Evolutionary conservation across 2,113 vertebrate species (phyloP).

Genomic region (Setophaga coronata): DNA sequence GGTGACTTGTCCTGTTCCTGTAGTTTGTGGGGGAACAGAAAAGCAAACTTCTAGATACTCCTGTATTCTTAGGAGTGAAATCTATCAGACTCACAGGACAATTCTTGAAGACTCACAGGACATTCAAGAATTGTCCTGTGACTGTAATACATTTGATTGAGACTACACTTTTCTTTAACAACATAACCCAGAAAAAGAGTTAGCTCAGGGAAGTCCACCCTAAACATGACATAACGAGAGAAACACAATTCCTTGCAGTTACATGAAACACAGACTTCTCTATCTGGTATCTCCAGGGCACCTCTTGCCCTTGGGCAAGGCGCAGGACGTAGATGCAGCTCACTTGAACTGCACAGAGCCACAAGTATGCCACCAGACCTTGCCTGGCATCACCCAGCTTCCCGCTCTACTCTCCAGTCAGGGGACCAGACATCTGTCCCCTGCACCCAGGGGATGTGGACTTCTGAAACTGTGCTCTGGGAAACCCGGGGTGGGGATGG

Average conservation of each 20-base stretch:
- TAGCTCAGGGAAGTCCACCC: not conserved
- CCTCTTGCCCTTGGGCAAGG: rapidly evolving
- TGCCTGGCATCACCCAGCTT: not conserved
- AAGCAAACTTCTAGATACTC: not conserved
- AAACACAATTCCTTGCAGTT: not conserved
- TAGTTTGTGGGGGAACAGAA: not conserved
- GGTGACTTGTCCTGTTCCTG: not conserved
- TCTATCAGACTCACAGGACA: not conserved
- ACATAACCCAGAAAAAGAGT: not conserved
- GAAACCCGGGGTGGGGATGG: not conserved
- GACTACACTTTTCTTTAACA: not conserved
- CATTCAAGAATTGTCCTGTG: not conserved
- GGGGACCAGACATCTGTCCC: not conserved
- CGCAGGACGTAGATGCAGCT: rapidly evolving
- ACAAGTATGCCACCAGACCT: not conserved
- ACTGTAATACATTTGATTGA: not conserved
- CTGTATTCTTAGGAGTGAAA: not conserved
- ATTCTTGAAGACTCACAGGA: not conserved
- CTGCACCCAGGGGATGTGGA: not conserved
- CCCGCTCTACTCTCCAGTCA: rapidly evolving
- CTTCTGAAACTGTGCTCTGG: not conserved
- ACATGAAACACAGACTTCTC: rapidly evolving
- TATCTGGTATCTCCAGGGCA: not conserved
- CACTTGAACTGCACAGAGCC: rapidly evolving
- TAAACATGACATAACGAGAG: rapidly evolving